Base-by-base conservation (phyloP, 2,113 vertebrate genomes). In the Dipodomys spectabilis region DNA sequence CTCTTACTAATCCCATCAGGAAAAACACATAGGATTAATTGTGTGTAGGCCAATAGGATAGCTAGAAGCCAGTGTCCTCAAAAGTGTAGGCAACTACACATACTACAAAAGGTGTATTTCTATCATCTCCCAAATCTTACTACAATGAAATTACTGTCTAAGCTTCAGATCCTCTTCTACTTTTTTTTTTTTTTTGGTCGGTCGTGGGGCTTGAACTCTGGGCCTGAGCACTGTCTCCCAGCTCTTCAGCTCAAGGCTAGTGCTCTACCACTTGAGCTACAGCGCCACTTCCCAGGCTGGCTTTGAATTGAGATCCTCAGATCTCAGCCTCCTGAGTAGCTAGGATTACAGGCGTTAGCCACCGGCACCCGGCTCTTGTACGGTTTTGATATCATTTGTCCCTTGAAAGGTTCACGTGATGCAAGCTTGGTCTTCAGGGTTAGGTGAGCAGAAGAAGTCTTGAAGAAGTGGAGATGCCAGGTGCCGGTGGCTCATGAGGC, bases 21-120 rank as follows among this genome's bases (percentile, higher is more conserved):
- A 85, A 39, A 86, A 74, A 68, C 23, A 90, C 53, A 80, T 12
- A 90, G 72, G 32, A 75, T 90, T 82, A n/a, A 68, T 92, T 94
- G 87, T 93, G 45, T 57, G 88, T 11, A 62, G 9, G 30, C 15
- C 27, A 44, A 74, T 81, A 84, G 57, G 74, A 45, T n/a, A 95
- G 9, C 7, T 60, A 82, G 69, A 65, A 74, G 19, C 74, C 68
- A 87, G 45, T 30, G 18, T 11, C 8, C 16, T 39, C 62, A 62
- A 88, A 91, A 91, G 1, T 78, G 32, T 67, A 81, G n/a, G 16
- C 49, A 82, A 82, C 82, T n/a, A 32, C 8, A 71, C 25, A 64
- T 62, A 62, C 2, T 6, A n/a, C 68, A 65, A 68, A 57, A 57
- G 12, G 4, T 57, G 20, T 53, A 57, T 86, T 90, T 83, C 39